phyloP scores from a whole-genome alignment of 1,140 invertebrate species.

The Aphaenogaster rudis region DNA sequence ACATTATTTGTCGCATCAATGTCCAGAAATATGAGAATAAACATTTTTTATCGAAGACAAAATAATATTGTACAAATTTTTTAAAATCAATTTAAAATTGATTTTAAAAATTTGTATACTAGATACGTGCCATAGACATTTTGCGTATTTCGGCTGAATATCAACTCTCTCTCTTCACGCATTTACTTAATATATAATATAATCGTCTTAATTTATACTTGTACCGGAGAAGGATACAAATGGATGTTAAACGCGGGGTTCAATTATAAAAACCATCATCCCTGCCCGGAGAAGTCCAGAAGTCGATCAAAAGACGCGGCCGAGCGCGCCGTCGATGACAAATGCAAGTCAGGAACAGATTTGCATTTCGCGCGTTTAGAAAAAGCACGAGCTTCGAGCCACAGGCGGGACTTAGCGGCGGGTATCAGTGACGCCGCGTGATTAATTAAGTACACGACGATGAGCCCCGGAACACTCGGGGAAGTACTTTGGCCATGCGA shows the following conservation, averaged over 20 bases:
- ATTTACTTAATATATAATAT: not conserved
- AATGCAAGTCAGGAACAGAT: slow-evolving; percentile 69
- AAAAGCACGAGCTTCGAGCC: slow-evolving; percentile 50
- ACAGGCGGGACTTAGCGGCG: slow-evolving; percentile 4
- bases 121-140: not conserved
- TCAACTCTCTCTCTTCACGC: not conserved
- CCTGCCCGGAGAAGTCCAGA: not conserved
- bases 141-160: not conserved
- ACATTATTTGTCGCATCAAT: not conserved
- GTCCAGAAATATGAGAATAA: not conserved
- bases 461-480: slow-evolving; percentile 61
- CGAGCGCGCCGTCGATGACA: slow-evolving; percentile 42
- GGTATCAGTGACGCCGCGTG: slow-evolving; percentile 63
- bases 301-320: not conserved
- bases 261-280: slow-evolving; percentile 47
- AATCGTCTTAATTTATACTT: not conserved
- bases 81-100: not conserved
- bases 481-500: slow-evolving; percentile 48
- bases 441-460: slow-evolving; percentile 76
- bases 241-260: not conserved
- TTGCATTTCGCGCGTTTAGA: slow-evolving; percentile 47
- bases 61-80: not conserved
- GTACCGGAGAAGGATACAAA: not conserved
- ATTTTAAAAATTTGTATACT: no score
- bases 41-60: not conserved